These are phyloP conservation scores for Alethe castanea DNA, from an alignment of 2,113 vertebrate genomes.

Conservation along the genomic window DNA sequence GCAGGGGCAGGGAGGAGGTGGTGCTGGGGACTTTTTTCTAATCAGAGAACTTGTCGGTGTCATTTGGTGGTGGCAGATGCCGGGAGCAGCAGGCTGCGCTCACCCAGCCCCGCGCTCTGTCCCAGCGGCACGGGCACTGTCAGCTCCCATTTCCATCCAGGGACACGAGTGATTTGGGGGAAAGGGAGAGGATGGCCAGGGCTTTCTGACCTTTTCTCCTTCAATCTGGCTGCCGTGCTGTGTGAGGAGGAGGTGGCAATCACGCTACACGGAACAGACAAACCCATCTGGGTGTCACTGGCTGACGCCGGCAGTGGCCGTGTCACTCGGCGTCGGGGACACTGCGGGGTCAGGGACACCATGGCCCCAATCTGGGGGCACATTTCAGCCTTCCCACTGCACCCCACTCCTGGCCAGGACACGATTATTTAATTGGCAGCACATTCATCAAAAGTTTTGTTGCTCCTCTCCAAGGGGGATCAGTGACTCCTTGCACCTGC, in stretches of 20 bases:
- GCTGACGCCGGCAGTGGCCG: constrained; percentile 62
- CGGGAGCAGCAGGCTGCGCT: not conserved
- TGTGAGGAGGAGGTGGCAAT: constrained; percentile 73
- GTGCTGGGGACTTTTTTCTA: not conserved
- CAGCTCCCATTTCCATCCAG: constrained; percentile 76
- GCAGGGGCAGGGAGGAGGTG: not conserved
- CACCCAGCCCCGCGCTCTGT: not conserved
- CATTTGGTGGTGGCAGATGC: constrained; percentile 1
- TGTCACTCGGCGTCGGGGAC: constrained; percentile 74
- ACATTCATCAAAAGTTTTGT: accelerated
- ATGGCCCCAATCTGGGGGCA: not conserved
- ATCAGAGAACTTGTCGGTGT: constrained; percentile 47
- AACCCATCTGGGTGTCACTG: constrained; percentile 73
- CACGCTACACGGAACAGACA: constrained; percentile 77
- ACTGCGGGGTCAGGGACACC: not conserved
- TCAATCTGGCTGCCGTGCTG: constrained; percentile 76
- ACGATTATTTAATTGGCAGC: accelerated
- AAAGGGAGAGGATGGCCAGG: constrained; percentile 76
- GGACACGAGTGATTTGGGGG: constrained; percentile 74
- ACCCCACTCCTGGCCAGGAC: accelerated
- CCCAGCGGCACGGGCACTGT: constrained; percentile 66
- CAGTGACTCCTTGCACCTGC: accelerated
- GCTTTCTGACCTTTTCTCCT: constrained; percentile 86
- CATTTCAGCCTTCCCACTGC: not conserved
- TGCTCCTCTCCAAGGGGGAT: accelerated